phyloP scores from a whole-genome alignment of 2,888 invertebrate species.

The Campaea margaritaria region DNA sequence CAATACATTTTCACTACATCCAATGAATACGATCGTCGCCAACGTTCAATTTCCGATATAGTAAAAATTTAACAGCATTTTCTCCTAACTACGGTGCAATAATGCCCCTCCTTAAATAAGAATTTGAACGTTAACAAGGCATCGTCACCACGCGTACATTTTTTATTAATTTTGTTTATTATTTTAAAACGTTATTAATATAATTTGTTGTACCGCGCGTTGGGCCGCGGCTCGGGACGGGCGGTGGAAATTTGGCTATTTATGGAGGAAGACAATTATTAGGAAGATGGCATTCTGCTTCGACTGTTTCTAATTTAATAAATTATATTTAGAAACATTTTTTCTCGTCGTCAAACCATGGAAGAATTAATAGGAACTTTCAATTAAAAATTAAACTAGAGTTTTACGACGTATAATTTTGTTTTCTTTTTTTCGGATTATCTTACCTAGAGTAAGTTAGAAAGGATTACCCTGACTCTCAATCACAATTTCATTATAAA shows the following conservation, averaged over 20 bases:
- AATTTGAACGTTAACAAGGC: slow-evolving; percentile 54
- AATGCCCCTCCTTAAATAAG: slow-evolving; percentile 62
- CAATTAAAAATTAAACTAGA: slow-evolving; percentile 31
- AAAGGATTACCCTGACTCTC: slow-evolving; percentile 75
- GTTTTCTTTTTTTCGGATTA: slow-evolving; percentile 35
- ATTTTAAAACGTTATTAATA: slow-evolving; percentile 84
- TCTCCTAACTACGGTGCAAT: slow-evolving; percentile 63
- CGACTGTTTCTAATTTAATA: slow-evolving; percentile 35
- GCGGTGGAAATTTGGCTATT: slow-evolving; percentile 60
- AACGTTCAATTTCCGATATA: slow-evolving; percentile 61
- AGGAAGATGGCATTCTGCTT: slow-evolving; percentile 64
- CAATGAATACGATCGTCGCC: slow-evolving; percentile 59
- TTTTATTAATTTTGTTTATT: slow-evolving; percentile 80
- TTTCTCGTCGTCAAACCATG: slow-evolving; percentile 36
- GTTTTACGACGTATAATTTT: neutral
- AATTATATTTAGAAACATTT: slow-evolving; percentile 22
- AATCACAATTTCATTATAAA: slow-evolving; percentile 68
- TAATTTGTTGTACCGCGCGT: slow-evolving; percentile 83
- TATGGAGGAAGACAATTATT: slow-evolving; percentile 70
- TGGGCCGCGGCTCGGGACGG: slow-evolving; percentile 59
- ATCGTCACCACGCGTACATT: slow-evolving; percentile 78
- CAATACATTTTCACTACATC: slow-evolving; percentile 79
- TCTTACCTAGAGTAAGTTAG: slow-evolving; percentile 46
- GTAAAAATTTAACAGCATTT: slow-evolving; percentile 66
- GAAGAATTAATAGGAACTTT: slow-evolving; percentile 63